A percentile compares a stretch with the other conserved stretches of the same genome.
Evolutionary conservation across 2,888 invertebrate species (phyloP).

Genomic region (Endomychus coccineus): DNA sequence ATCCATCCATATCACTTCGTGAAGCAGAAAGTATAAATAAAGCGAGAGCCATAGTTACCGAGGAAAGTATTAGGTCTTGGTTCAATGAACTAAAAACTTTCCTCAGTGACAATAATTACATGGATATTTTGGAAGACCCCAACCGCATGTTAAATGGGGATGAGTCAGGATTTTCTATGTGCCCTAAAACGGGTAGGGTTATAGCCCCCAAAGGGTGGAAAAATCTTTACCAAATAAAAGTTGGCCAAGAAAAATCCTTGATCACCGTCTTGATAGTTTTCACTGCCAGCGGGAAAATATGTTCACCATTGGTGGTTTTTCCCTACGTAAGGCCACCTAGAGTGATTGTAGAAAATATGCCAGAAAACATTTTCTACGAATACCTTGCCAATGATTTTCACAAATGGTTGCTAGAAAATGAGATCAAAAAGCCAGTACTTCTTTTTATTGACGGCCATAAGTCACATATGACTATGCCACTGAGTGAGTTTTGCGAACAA

Average conservation of each 20-base stretch:
- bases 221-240: constrained; percentile 14
- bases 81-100: constrained; percentile 27
- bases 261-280: constrained; percentile 19
- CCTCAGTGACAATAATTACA: constrained; percentile 18
- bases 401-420: constrained; percentile 16
- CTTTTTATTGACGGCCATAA: constrained; percentile 29
- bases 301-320: constrained; percentile 10
- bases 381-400: constrained; percentile 24
- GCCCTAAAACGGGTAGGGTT: constrained; percentile 19
- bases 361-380: constrained; percentile 24
- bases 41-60: constrained; percentile 28
- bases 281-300: constrained; percentile 12
- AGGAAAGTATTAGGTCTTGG: constrained; percentile 31
- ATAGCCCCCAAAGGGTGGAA: constrained; percentile 16
- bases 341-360: constrained; percentile 19
- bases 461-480: constrained; percentile 25
- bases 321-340: constrained; percentile 20
- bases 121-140: constrained; percentile 22
- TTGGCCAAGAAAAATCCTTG: constrained; percentile 19
- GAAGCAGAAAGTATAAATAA: constrained; percentile 28
- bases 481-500: constrained; percentile 25
- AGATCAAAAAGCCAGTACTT: constrained; percentile 22
- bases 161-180: constrained; percentile 32
- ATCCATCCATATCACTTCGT: constrained; percentile 22
- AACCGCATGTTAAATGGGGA: constrained; percentile 32